A percentile compares a stretch with the other conserved stretches of the same genome.
Conservation (phyloP, 2,113 vertebrate species). For the Hyaena hyaena region DNA sequence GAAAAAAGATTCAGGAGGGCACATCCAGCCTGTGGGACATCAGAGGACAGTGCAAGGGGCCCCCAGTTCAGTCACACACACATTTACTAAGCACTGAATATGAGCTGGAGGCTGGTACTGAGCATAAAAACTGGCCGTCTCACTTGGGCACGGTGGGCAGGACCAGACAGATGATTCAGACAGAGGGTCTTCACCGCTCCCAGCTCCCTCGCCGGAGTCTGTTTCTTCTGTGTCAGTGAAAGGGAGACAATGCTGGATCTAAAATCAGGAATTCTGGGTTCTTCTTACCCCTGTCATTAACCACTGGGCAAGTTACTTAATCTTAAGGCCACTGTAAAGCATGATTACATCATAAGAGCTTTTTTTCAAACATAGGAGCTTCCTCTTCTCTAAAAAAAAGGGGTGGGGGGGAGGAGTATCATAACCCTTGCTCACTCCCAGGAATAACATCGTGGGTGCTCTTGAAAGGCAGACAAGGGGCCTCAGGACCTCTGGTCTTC, state of each 20-base stretch:
- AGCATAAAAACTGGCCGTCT: no score
- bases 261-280: neutral
- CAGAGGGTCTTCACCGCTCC: neutral
- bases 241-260: neutral
- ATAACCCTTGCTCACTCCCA: neutral
- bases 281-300: neutral
- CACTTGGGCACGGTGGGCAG: neutral
- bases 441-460: neutral
- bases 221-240: neutral
- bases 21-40: fast-evolving
- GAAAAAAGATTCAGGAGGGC: neutral
- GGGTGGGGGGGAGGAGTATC: neutral
- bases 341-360: neutral
- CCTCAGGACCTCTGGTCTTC: neutral
- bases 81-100: neutral
- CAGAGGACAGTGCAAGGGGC: neutral
- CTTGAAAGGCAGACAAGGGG: neutral
- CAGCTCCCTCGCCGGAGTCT: fast-evolving
- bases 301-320: neutral
- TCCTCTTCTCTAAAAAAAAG: neutral
- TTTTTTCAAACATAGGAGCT: neutral
- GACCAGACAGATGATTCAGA: neutral
- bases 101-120: neutral
- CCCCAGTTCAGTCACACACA: neutral
- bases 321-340: neutral